phyloP scores from a whole-genome alignment of 2,888 invertebrate species.

The Monoplex corrugatus region DNA sequence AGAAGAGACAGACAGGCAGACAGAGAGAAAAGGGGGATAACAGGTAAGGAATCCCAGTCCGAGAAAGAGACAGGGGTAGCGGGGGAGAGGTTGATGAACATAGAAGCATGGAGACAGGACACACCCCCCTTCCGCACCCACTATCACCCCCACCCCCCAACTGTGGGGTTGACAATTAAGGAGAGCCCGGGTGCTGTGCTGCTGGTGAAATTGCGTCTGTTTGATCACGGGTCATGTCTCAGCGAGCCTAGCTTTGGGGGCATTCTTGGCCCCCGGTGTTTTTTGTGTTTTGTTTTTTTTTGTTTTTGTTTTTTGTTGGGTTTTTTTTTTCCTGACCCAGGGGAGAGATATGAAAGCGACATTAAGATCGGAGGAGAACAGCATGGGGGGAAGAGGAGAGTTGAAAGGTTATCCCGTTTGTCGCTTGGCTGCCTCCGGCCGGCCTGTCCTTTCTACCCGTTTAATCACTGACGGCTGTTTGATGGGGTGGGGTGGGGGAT shows the following conservation, averaged over 20 bases:
- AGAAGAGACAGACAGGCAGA: no score
- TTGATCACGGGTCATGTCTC: background rate
- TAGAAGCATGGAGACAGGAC: background rate
- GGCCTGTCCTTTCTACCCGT: no score
- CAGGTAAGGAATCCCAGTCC: no score
- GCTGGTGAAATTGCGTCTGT: constrained; percentile 33
- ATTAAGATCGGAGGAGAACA: background rate
- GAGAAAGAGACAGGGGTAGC: no score
- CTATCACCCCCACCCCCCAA: no score
- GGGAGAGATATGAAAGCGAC: constrained; percentile 21
- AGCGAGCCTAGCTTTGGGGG: background rate
- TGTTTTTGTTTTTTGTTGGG: no score
- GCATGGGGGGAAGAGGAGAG: background rate
- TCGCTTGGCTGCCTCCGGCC: background rate
- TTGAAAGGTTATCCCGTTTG: no score
- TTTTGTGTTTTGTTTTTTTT: no score
- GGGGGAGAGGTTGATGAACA: background rate
- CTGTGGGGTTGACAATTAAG: background rate
- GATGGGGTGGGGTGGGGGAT: no score
- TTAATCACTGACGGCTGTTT: no score
- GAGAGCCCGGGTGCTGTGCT: constrained; percentile 13
- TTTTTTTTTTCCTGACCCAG: background rate
- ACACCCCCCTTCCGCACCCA: no score
- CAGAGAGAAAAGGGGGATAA: no score
- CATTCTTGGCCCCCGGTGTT: background rate